Base-by-base conservation (phyloP, 2,797 vertebrate genomes). In the Linurgus olivaceus region DNA sequence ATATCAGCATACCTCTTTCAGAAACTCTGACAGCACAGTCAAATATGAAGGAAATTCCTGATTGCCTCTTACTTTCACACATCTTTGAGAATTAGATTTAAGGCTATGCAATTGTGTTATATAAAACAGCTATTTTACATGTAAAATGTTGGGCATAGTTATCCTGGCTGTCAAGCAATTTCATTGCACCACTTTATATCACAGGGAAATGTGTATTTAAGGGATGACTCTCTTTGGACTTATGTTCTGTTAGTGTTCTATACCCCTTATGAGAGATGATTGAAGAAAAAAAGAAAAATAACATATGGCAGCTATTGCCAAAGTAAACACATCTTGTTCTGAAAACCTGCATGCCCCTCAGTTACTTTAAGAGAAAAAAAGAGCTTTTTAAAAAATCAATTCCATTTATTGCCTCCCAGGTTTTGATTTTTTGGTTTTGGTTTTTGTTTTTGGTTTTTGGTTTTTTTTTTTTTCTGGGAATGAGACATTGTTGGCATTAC, bases 261-360 rank as follows among this genome's bases (percentile, higher is more conserved):
- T 9, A 10, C 13, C 6, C 4, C 11, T 58, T 77, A 67, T 14
- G 17, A 83, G 23, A 90, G 12, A 83, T 31, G 14, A 65, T 3
- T 44, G 38, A 80, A 86, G 24, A 31, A 86, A 55, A 55, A 74
- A 86, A 47, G 66, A 65, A 84, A 83, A 87, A 61, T 10, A 65
- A 57, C 61, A 91, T 63, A 86, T 58, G 66, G 72, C 65, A 93
- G 65, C 38, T 84, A 92, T 78, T 94, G 86, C 52, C 78, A 91
- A 93, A 91, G 75, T 44, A 82, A 86, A 89, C 45, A 81, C 23
- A 37, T 75, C 68, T 81, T 78, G 33, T 45, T 92, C 92, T 84
- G 48, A 86, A 95, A 78, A 35, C 17, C 17, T 65, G 52, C 33
- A 51, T 40, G 58, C 33, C 68, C 47, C 47, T 75, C 17, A 55